phyloP scores from a whole-genome alignment of 2,888 invertebrate species.

The Protophormia terraenovae region DNA sequence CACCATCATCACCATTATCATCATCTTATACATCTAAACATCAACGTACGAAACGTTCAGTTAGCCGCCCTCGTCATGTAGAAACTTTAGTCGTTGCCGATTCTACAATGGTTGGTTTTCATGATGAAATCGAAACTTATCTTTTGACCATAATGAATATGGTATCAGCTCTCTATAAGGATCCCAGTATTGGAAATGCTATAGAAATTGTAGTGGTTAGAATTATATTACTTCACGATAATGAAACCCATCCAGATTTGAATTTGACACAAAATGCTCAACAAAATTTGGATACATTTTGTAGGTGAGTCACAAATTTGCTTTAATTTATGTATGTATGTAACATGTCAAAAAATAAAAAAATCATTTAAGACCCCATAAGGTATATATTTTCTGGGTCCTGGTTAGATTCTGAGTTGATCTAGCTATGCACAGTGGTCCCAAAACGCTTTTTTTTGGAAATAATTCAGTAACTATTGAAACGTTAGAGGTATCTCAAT shows the following conservation, averaged over 20 bases:
- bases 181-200: constrained; percentile 94
- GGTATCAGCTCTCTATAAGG: constrained; percentile 92
- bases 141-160: constrained; percentile 96
- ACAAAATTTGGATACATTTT: constrained; percentile 91
- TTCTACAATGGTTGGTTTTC: constrained; percentile 92
- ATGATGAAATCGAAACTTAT: constrained; percentile 92
- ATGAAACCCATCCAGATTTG: constrained; percentile 84
- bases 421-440: too few species aligned
- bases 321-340: background rate
- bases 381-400: too few species aligned
- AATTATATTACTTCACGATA: constrained; percentile 87
- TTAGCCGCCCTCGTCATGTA: constrained; percentile 89
- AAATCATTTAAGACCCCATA: too few species aligned
- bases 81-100: constrained; percentile 95
- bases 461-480: too few species aligned
- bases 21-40: constrained; percentile 33
- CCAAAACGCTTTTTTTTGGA: too few species aligned
- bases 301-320: constrained; percentile 81
- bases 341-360: too few species aligned
- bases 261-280: constrained; percentile 92
- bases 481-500: too few species aligned
- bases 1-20: constrained; percentile 33
- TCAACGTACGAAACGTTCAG: constrained; percentile 83
- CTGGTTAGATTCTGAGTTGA: too few species aligned
- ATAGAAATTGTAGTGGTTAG: constrained; percentile 94